These are phyloP conservation scores for Trachurus trachurus DNA, from an alignment of 2,797 vertebrate species.

Conservation along the genomic window DNA sequence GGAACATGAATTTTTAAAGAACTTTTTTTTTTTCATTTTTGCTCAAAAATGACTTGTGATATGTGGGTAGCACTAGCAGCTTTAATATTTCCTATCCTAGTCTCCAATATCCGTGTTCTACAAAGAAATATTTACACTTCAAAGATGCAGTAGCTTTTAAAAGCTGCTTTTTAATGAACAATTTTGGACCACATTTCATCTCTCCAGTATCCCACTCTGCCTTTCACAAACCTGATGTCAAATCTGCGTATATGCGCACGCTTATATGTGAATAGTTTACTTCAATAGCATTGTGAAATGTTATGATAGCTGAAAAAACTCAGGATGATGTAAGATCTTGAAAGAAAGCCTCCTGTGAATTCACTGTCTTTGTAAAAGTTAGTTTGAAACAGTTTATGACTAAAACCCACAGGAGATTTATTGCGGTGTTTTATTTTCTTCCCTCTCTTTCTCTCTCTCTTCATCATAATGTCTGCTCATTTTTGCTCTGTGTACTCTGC, in stretches of 20 bases:
- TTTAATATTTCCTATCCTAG: slow-evolving; percentile 12
- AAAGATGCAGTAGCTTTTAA: not conserved
- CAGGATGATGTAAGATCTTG: slow-evolving; percentile 13
- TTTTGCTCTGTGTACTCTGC: slow-evolving; percentile 2
- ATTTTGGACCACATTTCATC: slow-evolving; percentile 14
- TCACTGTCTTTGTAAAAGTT: slow-evolving; percentile 19
- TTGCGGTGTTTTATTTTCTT: slow-evolving; percentile 6
- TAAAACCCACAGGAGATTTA: slow-evolving; percentile 11
- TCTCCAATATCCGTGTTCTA: not conserved
- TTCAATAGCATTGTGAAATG: not conserved
- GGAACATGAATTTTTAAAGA: slow-evolving; percentile 47
- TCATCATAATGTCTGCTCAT: not conserved
- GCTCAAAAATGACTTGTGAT: slow-evolving; percentile 24
- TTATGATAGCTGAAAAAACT: slow-evolving; percentile 28
- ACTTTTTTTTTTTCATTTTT: slow-evolving; percentile 4
- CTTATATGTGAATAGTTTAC: not conserved
- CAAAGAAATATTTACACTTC: not conserved
- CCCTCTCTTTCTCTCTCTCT: slow-evolving; percentile 16
- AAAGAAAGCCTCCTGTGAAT: slow-evolving; percentile 23
- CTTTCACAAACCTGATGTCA: slow-evolving; percentile 2
- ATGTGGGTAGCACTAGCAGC: not conserved
- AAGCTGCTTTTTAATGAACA: slow-evolving; percentile 6
- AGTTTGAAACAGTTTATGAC: slow-evolving; percentile 20
- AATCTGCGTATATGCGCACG: not conserved
- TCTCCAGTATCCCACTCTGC: not conserved